Conservation (phyloP, 2,888 invertebrate species). For the Mesorhabditis spiculigera region DNA sequence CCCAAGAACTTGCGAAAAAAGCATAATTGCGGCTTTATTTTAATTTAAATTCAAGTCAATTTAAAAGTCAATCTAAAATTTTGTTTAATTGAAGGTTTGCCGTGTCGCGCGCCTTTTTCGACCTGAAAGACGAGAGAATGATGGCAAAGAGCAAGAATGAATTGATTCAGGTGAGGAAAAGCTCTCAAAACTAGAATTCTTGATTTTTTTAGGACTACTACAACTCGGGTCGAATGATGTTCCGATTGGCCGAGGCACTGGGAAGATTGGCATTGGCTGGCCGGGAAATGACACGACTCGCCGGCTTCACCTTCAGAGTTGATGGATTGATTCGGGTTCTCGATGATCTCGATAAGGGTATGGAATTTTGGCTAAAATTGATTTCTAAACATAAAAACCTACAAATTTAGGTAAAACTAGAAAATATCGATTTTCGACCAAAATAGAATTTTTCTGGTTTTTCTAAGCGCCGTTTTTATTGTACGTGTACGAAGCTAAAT, state of each 20-base stretch:
- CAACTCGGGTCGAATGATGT: slow-evolving; percentile 90
- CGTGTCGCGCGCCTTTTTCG: slow-evolving; percentile 82
- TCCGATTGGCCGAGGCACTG: slow-evolving; percentile 93
- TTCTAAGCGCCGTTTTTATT: too few species aligned
- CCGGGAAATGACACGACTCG: slow-evolving; percentile 83
- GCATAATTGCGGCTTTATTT: slow-evolving; percentile 59
- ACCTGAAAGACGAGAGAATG: slow-evolving; percentile 70
- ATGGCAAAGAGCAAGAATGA: slow-evolving; percentile 76
- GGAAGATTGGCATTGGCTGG: slow-evolving; percentile 91
- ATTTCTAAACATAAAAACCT: too few species aligned
- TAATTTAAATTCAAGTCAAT: slow-evolving; percentile 68
- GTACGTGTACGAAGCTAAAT: too few species aligned
- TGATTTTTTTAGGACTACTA: slow-evolving; percentile 84
- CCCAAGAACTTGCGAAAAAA: too few species aligned
- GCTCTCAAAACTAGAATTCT: background rate
- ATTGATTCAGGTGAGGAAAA: slow-evolving; percentile 71
- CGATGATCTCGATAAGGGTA: slow-evolving; percentile 68
- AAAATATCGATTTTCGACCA: too few species aligned
- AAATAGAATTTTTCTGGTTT: too few species aligned
- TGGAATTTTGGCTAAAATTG: slow-evolving; percentile 55
- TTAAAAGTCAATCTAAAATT: background rate
- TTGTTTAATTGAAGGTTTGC: slow-evolving; percentile 16
- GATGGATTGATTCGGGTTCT: slow-evolving; percentile 83
- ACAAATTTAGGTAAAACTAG: too few species aligned
- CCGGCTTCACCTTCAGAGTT: slow-evolving; percentile 89